Evolutionary conservation across 2,797 vertebrate species (phyloP).

Genomic region (Knipowitschia caucasica): DNA sequence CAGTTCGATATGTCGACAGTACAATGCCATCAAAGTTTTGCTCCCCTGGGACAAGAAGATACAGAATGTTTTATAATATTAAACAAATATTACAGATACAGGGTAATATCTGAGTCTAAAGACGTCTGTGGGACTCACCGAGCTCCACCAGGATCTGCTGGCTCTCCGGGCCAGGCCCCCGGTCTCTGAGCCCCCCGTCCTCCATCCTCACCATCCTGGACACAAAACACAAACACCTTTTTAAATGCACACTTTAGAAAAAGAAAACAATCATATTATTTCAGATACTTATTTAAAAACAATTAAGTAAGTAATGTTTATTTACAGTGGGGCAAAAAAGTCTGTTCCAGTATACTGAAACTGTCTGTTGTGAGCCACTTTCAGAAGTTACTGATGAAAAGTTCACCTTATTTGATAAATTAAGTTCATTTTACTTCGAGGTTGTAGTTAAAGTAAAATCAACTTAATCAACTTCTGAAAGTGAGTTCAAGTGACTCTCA

Average conservation of each 20-base stretch:
- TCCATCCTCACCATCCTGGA: slow-evolving; percentile 70
- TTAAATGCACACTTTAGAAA: too few relatives aligned
- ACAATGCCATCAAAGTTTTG: slow-evolving; percentile 90
- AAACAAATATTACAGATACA: too few relatives aligned
- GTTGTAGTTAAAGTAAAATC: too few relatives aligned
- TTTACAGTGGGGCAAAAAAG: not conserved
- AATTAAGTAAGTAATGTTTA: not conserved
- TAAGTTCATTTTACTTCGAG: too few relatives aligned
- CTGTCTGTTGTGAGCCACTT: too few relatives aligned
- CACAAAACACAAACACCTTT: slow-evolving; percentile 5
- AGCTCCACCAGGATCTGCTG: slow-evolving; percentile 90
- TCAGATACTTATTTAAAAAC: not conserved
- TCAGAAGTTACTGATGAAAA: too few relatives aligned
- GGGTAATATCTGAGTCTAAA: not conserved
- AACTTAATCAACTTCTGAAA: too few relatives aligned
- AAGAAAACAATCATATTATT: not conserved
- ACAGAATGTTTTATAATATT: not conserved
- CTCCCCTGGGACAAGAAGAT: slow-evolving; percentile 70
- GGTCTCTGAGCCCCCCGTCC: slow-evolving; percentile 53
- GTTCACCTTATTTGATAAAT: too few relatives aligned
- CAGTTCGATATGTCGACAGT: slow-evolving; percentile 90
- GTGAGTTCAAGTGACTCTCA: too few relatives aligned
- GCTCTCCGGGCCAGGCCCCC: slow-evolving; percentile 70
- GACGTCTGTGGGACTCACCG: slow-evolving; percentile 86
- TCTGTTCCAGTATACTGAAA: not conserved